phyloP scores from a whole-genome alignment of 1,140 invertebrate genomes.

The Aphelinus atriplicis region DNA sequence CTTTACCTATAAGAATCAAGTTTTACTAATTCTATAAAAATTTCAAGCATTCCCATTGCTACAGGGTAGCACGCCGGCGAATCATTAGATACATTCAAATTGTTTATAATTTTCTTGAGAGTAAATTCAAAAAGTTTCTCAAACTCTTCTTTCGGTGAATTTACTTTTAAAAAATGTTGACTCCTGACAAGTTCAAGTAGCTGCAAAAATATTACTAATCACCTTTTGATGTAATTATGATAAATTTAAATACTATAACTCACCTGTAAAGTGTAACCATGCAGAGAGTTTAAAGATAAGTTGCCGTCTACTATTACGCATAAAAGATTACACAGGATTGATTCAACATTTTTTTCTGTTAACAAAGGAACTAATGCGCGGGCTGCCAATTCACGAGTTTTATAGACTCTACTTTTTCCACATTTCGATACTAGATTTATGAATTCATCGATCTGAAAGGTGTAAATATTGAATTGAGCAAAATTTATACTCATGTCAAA shows the following conservation, averaged over 20 bases:
- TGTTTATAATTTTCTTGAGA: conserved; percentile 37
- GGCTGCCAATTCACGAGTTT: conserved; percentile 74
- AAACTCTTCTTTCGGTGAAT: conserved; percentile 18
- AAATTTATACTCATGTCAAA: conserved; percentile 20
- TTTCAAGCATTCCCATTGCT: conserved; percentile 47
- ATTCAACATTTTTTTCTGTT: conserved; percentile 52
- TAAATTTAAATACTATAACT: conserved; percentile 17
- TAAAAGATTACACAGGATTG: conserved; percentile 54
- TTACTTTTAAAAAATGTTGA: too few relatives aligned
- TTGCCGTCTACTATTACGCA: conserved; percentile 42
- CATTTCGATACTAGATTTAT: conserved; percentile 52
- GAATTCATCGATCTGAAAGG: conserved; percentile 31
- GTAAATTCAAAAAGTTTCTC: conserved; percentile 31
- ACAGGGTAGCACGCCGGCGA: conserved; percentile 44
- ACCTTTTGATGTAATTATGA: too few relatives aligned
- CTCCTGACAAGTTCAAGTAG: too few relatives aligned
- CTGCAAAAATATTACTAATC: too few relatives aligned
- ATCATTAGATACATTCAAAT: too few relatives aligned
- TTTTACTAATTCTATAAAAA: conserved; percentile 45
- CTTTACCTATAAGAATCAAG: conserved; percentile 31
- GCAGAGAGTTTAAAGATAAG: conserved; percentile 56
- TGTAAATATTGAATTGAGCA: conserved; percentile 9
- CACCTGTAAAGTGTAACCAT: conserved; percentile 63
- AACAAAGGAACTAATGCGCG: conserved; percentile 75
- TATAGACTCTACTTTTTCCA: conserved; percentile 69